These are phyloP conservation scores for Scaptomyza polygonia DNA, from an alignment of 2,888 invertebrate species.

Conservation along the genomic window DNA sequence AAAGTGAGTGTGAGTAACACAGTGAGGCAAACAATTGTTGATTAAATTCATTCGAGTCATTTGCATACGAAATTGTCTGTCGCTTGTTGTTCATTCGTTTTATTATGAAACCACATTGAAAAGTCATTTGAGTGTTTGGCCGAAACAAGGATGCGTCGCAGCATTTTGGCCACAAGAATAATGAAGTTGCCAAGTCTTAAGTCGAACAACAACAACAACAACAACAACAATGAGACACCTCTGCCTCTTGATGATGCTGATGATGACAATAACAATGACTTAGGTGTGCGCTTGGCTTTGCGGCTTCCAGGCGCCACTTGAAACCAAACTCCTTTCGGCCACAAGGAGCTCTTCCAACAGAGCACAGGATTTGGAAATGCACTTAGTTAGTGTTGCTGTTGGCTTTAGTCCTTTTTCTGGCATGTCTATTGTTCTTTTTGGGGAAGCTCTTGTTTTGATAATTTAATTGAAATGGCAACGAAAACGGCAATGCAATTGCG, in stretches of 20 bases:
- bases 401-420: constrained; percentile 29
- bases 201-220: constrained; percentile 57
- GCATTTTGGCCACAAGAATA: constrained; percentile 69
- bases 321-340: constrained; percentile 4
- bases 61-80: constrained; percentile 74
- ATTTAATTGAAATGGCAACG: constrained; percentile 74
- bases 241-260: constrained; percentile 18
- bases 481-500: constrained; percentile 64
- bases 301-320: constrained; percentile 39
- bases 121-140: constrained; percentile 64
- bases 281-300: constrained; percentile 60
- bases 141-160: constrained; percentile 18
- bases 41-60: constrained; percentile 78
- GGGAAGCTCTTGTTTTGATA: constrained; percentile 65
- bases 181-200: constrained; percentile 77
- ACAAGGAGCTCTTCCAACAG: background rate
- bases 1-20: constrained; percentile 15
- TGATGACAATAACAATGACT: constrained; percentile 56
- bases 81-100: constrained; percentile 30
- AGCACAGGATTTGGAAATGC: constrained; percentile 51
- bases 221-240: constrained; percentile 36
- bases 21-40: constrained; percentile 65
- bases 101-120: constrained; percentile 74
- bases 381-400: constrained; percentile 68
- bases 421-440: constrained; percentile 66